Conservation (phyloP, 2,113 vertebrate genomes). For the Rhegmatorhina hoffmannsi region DNA sequence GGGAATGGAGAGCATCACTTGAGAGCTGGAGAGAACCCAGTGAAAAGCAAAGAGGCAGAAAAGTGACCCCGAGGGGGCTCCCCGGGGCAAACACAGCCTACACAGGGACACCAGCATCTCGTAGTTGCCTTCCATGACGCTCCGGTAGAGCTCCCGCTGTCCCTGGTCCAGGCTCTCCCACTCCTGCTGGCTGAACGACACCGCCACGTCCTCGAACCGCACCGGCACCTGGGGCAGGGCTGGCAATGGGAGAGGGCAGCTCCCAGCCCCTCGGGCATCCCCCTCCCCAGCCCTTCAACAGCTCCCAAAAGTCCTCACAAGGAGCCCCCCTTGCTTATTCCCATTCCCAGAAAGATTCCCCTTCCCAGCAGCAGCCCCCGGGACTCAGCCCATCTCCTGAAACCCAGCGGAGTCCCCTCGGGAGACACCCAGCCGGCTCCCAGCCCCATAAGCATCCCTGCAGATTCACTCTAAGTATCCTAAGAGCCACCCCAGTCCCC, state of each 20-base stretch:
- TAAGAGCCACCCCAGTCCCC: not conserved
- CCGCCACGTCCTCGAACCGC: conserved; percentile 50
- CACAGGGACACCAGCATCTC: conserved; percentile 73
- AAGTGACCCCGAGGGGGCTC: not conserved
- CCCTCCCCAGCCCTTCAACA: not conserved
- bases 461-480: not conserved
- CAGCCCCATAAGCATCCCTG: not conserved
- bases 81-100: conserved; percentile 25
- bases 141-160: conserved; percentile 70
- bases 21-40: not conserved
- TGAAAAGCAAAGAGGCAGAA: not conserved
- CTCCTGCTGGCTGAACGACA: conserved; percentile 66
- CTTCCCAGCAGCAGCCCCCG: not conserved
- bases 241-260: not conserved
- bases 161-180: conserved; percentile 63
- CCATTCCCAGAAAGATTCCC: not conserved
- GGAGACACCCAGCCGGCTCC: not conserved
- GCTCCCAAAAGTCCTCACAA: not conserved
- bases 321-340: not conserved
- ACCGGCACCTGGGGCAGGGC: conserved; percentile 34
- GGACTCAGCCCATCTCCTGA: not conserved
- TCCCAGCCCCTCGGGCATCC: not conserved
- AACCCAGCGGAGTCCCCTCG: not conserved
- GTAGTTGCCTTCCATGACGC: conserved; percentile 70
- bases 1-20: not conserved